Conservation (phyloP, 2,888 invertebrate genomes). For the Tanytarsus gracilentus region DNA sequence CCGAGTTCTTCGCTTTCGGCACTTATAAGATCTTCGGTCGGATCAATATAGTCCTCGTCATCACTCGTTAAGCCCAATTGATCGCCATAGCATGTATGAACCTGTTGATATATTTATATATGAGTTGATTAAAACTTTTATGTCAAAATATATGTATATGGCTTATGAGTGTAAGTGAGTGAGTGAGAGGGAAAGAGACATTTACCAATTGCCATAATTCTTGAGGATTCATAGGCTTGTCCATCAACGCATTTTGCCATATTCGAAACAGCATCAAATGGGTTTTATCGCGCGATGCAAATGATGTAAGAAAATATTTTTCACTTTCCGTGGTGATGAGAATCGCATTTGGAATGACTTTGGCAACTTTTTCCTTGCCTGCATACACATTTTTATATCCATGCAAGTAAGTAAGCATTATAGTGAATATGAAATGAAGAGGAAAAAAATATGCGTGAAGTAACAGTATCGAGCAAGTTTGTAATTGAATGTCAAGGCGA, state of each 20-base stretch:
- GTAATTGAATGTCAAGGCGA: not conserved
- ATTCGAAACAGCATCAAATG: conserved; percentile 91
- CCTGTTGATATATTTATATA: conserved; percentile 42
- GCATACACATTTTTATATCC: not conserved
- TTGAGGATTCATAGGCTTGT: conserved; percentile 71
- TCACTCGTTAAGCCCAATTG: conserved; percentile 88
- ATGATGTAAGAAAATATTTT: conserved; percentile 89
- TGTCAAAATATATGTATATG: conserved; percentile 1
- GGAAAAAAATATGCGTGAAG: not conserved
- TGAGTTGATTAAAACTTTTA: not conserved
- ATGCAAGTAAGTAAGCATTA: too few species aligned
- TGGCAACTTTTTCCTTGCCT: conserved; percentile 83
- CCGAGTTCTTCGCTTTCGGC: conserved; percentile 37
- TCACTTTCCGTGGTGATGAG: conserved; percentile 72
- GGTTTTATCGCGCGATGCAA: conserved; percentile 87
- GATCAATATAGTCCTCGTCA: conserved; percentile 75
- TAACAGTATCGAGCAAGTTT: not conserved
- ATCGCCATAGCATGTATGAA: conserved; percentile 88
- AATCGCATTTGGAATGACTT: conserved; percentile 95
- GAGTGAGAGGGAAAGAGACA: not conserved
- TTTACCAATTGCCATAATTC: conserved; percentile 82
- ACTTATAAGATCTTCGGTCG: conserved; percentile 45
- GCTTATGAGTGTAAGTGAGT: not conserved
- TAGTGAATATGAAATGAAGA: not conserved
- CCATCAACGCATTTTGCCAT: conserved; percentile 93